Conservation (phyloP, 2,888 invertebrate species). For the Folsomia candida region DNA sequence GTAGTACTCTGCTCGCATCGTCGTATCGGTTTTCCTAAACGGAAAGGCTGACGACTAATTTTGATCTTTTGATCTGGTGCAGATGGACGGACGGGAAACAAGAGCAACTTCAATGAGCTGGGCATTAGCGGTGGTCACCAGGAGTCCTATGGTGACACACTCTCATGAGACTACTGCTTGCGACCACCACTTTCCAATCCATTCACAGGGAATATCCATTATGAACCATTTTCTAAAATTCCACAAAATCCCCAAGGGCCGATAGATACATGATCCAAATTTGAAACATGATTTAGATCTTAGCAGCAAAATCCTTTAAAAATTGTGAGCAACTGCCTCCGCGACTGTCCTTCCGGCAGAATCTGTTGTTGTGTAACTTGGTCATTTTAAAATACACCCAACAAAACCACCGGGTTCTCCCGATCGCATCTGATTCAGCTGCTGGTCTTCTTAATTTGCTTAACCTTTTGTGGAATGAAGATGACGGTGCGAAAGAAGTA, state of each 20-base stretch:
- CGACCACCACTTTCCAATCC: neutral
- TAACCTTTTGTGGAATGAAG: neutral
- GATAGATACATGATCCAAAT: neutral
- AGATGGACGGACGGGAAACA: neutral
- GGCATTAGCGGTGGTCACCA: neutral
- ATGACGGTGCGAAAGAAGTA: neutral
- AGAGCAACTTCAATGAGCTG: neutral
- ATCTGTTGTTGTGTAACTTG: too few relatives aligned
- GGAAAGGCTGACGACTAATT: conserved; percentile 1
- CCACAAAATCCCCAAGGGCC: neutral
- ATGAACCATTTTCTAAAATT: neutral
- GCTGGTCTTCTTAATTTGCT: neutral
- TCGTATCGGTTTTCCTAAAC: neutral
- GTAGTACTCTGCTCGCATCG: too few relatives aligned
- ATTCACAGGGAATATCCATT: neutral
- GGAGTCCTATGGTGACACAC: neutral
- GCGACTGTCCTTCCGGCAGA: neutral
- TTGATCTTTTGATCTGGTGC: conserved; percentile 3
- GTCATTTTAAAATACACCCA: too few relatives aligned
- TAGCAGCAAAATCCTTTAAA: neutral
- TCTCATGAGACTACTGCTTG: neutral
- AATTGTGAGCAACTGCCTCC: neutral
- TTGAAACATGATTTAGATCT: conserved; percentile 4
- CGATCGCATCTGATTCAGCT: neutral
- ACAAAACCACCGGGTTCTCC: neutral